Evolutionary conservation across 2,113 vertebrate genomes (phyloP), one percentile per base, ranked within the genome.

Genomic region (Muscicapa adusta): DNA sequence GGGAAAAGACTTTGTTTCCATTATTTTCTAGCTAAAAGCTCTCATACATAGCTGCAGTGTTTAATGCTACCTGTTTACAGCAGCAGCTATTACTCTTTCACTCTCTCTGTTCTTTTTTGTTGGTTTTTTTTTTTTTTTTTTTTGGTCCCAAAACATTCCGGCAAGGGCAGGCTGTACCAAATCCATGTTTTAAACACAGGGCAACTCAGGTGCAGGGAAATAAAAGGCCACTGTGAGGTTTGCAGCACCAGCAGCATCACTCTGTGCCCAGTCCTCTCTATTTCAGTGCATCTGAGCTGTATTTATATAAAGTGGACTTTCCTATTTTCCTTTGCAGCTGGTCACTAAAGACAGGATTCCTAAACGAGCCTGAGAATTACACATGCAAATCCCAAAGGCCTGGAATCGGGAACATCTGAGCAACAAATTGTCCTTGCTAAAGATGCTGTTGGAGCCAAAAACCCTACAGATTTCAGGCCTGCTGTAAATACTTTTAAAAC

Each of bases 361-460:
- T 79, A 93, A 89, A 91, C 8, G 91, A 96, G 89, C 91, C 61
- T 3, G 53, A 83, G 91, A 95, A 94, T 96, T 88, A 94, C 90
- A 91, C 77, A 82, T 91, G 73, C 91, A 92, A 79, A 95, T 87
- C 95, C 89, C 40, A 36, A 85, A 87, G 77, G 89, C 89, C 75
- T 60, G 71, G 47, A 88, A 86, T 5, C 61, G 78, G 93, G 93
- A 89, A 89, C 85, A 90, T 92, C 95, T 86, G 91, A 95, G 94
- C 95, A 95, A 94, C 94, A 91, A 96, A 95, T 80, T 77, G 91
- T 88, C 96, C 91, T 90, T 56, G 94, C 82, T 92, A 68, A 83
- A 90, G 95, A 80, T 40, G 60, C 18, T 43, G 36, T 4, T 14
- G 75, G 75, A 95, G 85, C 92, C 91, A 95, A 93, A 83, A 85